A percentile compares a stretch with the other conserved stretches of the same genome.
Conservation (phyloP, 2,888 invertebrate genomes). For the Pogonocherus hispidulus region DNA sequence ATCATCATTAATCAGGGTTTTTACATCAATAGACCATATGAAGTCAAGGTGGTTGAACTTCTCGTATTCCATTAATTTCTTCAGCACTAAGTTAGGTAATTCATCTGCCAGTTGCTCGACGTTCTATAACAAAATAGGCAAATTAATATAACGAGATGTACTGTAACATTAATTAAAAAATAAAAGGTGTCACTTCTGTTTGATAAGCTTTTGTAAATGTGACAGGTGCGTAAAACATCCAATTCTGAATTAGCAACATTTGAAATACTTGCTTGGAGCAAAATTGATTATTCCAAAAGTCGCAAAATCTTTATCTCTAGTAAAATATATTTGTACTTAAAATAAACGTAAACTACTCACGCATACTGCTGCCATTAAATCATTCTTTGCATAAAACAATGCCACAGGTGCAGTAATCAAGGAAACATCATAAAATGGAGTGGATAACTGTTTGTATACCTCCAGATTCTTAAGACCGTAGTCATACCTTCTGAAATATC, state of each 20-base stretch:
- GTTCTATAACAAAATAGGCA: conserved; percentile 68
- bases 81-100: conserved; percentile 64
- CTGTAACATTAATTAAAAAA: too few species aligned
- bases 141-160: neutral
- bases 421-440: conserved; percentile 72
- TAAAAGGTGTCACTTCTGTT: too few species aligned
- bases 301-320: too few species aligned
- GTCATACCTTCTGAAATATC: conserved; percentile 66
- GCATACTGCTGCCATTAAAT: conserved; percentile 72
- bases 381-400: conserved; percentile 73
- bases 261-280: too few species aligned
- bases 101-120: conserved; percentile 70
- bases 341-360: conserved; percentile 14
- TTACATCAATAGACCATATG: conserved; percentile 47
- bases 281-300: too few species aligned
- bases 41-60: conserved; percentile 55
- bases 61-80: conserved; percentile 35
- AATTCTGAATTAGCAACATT: too few species aligned
- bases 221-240: too few species aligned
- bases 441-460: conserved; percentile 68
- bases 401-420: conserved; percentile 71
- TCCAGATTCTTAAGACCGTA: conserved; percentile 68
- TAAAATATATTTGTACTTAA: too few species aligned
- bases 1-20: conserved; percentile 34
- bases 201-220: too few species aligned